Conservation (phyloP, 2,113 vertebrate genomes). For the Callipepla squamata region DNA sequence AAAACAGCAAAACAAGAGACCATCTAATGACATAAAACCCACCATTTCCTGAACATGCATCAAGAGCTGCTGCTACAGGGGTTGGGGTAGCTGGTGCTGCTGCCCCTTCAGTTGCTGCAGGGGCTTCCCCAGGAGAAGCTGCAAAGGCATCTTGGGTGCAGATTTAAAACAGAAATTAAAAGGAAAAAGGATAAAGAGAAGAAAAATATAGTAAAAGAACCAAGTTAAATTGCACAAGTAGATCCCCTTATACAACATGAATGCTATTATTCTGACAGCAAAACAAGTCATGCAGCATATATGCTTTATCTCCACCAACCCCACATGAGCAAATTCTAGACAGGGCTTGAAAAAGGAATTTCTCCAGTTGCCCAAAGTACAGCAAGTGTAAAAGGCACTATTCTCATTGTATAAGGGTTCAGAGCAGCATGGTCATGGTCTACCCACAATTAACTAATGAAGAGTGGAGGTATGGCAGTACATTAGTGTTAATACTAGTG, state of each 20-base stretch:
- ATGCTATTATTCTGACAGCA: constrained; percentile 43
- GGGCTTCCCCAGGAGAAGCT: constrained; percentile 95
- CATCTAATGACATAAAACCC: constrained; percentile 83
- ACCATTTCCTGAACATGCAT: constrained; percentile 99
- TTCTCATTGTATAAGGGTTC: constrained; percentile 85
- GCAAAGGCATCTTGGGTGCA: constrained; percentile 95
- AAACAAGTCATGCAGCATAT: constrained; percentile 46
- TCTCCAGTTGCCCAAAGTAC: not conserved
- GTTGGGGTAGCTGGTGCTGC: constrained; percentile 84
- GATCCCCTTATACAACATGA: constrained; percentile 83
- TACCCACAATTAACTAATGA: constrained; percentile 55
- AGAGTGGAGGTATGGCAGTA: constrained; percentile 61
- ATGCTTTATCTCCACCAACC: not conserved
- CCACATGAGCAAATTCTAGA: not conserved
- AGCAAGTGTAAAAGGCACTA: not conserved
- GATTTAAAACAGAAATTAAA: constrained; percentile 84
- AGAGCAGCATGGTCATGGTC: constrained; percentile 74
- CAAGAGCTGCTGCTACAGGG: constrained; percentile 90
- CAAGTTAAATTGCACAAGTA: constrained; percentile 78
- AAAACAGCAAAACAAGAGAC: constrained; percentile 64
- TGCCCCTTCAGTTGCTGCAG: constrained; percentile 88
- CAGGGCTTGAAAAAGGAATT: constrained; percentile 5
- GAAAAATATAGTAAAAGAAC: constrained; percentile 83
- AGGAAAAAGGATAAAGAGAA: constrained; percentile 81
- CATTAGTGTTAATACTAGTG: constrained; percentile 15